Base-by-base conservation (phyloP, 2,888 invertebrate species). In the Cheilosia vulpina region DNA sequence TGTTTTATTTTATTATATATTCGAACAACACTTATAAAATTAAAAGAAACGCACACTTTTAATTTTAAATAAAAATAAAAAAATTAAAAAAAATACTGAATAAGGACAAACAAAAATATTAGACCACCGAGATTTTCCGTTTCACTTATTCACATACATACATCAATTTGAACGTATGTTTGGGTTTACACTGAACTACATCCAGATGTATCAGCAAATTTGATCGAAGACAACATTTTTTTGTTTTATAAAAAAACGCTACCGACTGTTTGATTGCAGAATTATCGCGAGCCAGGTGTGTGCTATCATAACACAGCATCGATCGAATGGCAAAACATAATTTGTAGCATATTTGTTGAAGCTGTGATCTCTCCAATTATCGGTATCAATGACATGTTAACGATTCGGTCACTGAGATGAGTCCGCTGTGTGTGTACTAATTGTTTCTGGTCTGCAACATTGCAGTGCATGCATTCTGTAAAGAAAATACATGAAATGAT, bases 181-280 rank as follows among this genome's bases (percentile, higher is more conserved):
- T 38, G 4, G 38, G 38, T 38, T 57, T 58, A 27, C 55, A 57
- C 21, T 38, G 43, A 53, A 63, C 38, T 21, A 34, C 63, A 27
- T 57, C 78, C 65, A 50, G 78, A 79, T 58, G 78, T 79, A 71
- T 65, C 57, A 43, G 65, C 41, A 58, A 72, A 72, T 58, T 79
- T 71, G 41, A 52, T 65, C 57, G 38, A 21, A 21, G 58, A 57
- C 57, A 63, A 71, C 78, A 78, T 78, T 78, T 78, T 60, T 24
- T 31, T 31, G 9, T 31, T 9, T 31, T 31, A 2, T 19, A 24
- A 47, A 41, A 24, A 15, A 21, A 41, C 19, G 72, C 53, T 17
- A 72, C 31, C 21, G 52, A 72, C 31, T 17, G 31, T 69, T 34
- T 34, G 31, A 21, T 7, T 15, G 24, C 31, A 43, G 47, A 27